These are phyloP conservation scores for Antheraea assamensis DNA, from an alignment of 2,888 invertebrate species.

Conservation along the genomic window DNA sequence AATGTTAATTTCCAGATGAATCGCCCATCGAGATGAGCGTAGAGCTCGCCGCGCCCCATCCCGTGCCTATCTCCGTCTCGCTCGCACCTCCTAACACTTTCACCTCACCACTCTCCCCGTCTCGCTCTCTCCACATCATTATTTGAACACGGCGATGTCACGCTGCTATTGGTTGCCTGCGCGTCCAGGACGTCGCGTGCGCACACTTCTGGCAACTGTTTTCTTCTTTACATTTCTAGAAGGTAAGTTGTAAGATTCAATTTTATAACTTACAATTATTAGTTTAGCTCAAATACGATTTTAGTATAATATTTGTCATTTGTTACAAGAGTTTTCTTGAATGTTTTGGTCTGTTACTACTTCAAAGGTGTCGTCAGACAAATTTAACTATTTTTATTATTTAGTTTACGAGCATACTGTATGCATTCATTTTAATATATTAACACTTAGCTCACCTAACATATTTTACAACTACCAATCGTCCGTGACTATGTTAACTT, in stretches of 20 bases:
- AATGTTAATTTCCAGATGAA: conserved; percentile 42
- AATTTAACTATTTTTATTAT: too few species aligned
- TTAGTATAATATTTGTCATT: too few species aligned
- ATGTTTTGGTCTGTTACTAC: too few species aligned
- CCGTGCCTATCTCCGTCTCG: conserved; percentile 35
- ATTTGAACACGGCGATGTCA: not conserved
- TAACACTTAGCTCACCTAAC: too few species aligned
- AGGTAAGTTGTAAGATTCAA: conserved; percentile 39
- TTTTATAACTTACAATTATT: not conserved
- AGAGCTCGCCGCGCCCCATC: conserved; percentile 37
- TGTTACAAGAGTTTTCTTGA: too few species aligned
- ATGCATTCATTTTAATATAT: too few species aligned
- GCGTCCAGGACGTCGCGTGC: conserved; percentile 26
- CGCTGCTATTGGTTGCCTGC: conserved; percentile 23
- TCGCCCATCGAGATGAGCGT: conserved; percentile 54
- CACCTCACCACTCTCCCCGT: conserved; percentile 32
- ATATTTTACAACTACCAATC: too few species aligned
- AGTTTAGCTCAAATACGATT: too few species aligned
- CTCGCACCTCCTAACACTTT: conserved; percentile 35
- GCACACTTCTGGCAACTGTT: conserved; percentile 39
- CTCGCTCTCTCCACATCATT: not conserved
- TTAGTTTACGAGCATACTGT: too few species aligned
- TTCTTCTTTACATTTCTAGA: conserved; percentile 47
- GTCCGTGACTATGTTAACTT: too few species aligned
- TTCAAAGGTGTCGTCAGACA: too few species aligned